A percentile compares a stretch with the other conserved stretches of the same genome.
Evolutionary conservation across 2,888 invertebrate species (phyloP).

Genomic region (Metopia argyrocephala): DNA sequence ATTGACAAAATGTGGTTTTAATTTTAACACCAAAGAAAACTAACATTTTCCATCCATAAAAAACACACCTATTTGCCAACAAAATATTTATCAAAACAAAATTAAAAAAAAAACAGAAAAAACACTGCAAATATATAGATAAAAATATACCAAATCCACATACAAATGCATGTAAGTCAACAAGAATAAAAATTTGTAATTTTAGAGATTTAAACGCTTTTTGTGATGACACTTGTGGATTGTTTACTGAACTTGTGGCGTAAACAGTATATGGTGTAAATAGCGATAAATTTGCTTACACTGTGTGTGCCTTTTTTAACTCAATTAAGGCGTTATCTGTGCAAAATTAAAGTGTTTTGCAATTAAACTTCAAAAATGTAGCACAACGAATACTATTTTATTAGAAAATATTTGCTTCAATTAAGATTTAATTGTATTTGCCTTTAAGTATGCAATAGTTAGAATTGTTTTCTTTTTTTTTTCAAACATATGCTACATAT

Average conservation of each 20-base stretch:
- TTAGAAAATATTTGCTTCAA: not conserved
- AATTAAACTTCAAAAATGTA: not conserved
- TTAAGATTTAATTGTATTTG: not conserved
- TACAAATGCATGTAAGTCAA: not conserved
- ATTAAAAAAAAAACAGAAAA: not conserved
- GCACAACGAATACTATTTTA: not conserved
- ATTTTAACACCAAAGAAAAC: slow-evolving; percentile 50
- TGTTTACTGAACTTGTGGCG: slow-evolving; percentile 59
- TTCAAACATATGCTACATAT: slow-evolving; percentile 56
- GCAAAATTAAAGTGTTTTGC: not conserved
- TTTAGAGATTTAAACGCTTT: slow-evolving; percentile 9
- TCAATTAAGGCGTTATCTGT: not conserved
- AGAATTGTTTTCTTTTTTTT: not conserved
- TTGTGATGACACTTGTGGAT: slow-evolving; percentile 66
- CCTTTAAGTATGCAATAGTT: slow-evolving; percentile 15
- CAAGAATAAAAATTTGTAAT: not conserved
- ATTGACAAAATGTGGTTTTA: slow-evolving; percentile 64
- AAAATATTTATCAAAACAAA: slow-evolving; percentile 22
- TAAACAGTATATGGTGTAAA: slow-evolving; percentile 45
- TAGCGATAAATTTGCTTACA: too few relatives aligned
- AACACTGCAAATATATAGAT: not conserved
- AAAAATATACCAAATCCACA: not conserved
- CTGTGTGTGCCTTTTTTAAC: too few relatives aligned
- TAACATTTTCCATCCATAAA: not conserved
- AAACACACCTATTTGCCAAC: slow-evolving; percentile 20